These are phyloP conservation scores for Ailurus styani DNA, from an alignment of 2,113 vertebrate species.

Conservation along the genomic window DNA sequence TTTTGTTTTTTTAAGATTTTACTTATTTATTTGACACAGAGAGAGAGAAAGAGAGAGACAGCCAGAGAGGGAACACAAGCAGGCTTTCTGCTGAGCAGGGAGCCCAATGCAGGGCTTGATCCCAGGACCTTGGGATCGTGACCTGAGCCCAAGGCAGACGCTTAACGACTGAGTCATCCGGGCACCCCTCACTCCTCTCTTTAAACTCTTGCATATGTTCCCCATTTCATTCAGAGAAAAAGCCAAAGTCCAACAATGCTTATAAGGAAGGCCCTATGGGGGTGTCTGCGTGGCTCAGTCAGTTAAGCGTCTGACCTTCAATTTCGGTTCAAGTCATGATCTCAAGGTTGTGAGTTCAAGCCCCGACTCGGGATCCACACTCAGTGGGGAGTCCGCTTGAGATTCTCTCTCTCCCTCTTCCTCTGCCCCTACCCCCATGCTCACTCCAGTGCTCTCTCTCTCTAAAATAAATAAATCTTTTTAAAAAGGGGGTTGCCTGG, in stretches of 20 bases:
- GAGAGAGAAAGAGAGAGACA: too few relatives aligned
- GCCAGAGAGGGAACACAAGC: too few relatives aligned
- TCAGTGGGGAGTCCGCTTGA: too few relatives aligned
- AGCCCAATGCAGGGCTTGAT: too few relatives aligned
- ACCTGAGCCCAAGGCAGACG: too few relatives aligned
- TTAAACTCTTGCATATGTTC: neutral
- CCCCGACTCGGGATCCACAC: too few relatives aligned
- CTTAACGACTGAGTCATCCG: too few relatives aligned
- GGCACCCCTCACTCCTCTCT: neutral
- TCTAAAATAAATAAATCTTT: neutral
- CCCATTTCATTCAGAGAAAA: neutral
- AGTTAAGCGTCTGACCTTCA: neutral
- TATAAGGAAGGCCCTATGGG: neutral
- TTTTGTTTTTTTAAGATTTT: too few relatives aligned
- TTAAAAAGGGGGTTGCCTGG: neutral
- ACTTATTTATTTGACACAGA: too few relatives aligned
- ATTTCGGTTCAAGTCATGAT: neutral
- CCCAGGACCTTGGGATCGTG: too few relatives aligned
- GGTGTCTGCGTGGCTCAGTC: neutral
- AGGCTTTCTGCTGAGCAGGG: too few relatives aligned
- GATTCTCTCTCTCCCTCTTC: neutral
- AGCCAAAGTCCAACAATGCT: neutral
- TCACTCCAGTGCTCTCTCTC: neutral
- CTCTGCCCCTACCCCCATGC: neutral
- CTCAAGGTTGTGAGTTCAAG: neutral